Conservation (phyloP, 1,140 invertebrate genomes). For the Drosophila truncata region DNA sequence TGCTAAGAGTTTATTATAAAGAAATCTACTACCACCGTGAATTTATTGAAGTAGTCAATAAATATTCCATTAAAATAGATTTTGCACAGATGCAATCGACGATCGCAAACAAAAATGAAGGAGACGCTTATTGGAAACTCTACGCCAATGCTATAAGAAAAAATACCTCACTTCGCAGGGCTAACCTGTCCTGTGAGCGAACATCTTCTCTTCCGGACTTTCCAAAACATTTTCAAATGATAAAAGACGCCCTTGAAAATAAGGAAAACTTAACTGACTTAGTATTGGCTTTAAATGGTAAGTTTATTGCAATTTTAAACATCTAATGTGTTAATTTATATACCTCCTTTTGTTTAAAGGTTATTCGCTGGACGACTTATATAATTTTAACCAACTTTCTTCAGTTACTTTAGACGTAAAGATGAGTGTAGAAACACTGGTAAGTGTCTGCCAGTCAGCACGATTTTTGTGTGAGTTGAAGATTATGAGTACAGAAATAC, state of each 20-base stretch:
- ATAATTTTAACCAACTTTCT: no score
- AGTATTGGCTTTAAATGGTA: neutral
- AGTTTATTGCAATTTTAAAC: neutral
- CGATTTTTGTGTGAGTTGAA: neutral
- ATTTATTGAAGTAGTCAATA: neutral
- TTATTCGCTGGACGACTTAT: neutral
- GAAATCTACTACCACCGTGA: neutral
- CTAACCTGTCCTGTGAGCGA: neutral
- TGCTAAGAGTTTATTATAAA: neutral
- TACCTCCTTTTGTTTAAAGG: neutral
- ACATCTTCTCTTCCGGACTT: neutral
- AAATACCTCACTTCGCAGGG: neutral
- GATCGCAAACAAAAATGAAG: neutral
- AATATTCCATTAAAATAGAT: neutral
- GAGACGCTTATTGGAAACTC: neutral
- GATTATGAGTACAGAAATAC: neutral
- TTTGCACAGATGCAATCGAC: neutral
- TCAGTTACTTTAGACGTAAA: neutral
- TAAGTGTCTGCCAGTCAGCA: neutral
- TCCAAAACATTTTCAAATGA: constrained; percentile 1
- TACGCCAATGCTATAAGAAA: neutral
- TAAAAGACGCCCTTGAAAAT: neutral
- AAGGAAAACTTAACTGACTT: neutral
- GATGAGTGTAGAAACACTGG: neutral
- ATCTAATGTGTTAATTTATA: neutral